phyloP scores from a whole-genome alignment of 2,888 invertebrate genomes.

The Ceriagrion tenellum region DNA sequence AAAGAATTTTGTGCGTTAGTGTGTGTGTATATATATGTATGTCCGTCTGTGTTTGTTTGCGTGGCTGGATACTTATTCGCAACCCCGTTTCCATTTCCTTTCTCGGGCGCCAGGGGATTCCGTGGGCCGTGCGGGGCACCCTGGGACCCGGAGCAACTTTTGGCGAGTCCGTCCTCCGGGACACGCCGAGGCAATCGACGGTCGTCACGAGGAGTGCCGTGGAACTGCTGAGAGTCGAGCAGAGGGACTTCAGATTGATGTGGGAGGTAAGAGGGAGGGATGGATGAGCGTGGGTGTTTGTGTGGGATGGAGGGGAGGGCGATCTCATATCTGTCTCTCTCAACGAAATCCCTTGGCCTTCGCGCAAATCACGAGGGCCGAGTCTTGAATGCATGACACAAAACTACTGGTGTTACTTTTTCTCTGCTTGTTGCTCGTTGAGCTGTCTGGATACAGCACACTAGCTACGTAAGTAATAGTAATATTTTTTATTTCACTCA shows the following conservation, averaged over 20 bases:
- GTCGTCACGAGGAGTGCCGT: slow-evolving; percentile 87
- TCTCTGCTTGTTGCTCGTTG: no score
- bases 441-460: no score
- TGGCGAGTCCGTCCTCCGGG: slow-evolving; percentile 87
- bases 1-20: not conserved
- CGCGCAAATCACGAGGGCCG: not conserved
- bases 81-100: slow-evolving; percentile 42
- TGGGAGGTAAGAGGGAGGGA: slow-evolving; percentile 85
- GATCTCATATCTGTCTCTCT: not conserved
- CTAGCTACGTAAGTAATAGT: no score
- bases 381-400: not conserved
- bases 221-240: slow-evolving; percentile 87
- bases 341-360: not conserved
- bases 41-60: not conserved
- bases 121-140: slow-evolving; percentile 83
- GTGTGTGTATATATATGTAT: slow-evolving; percentile 53
- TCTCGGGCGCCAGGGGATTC: slow-evolving; percentile 79
- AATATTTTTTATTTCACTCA: no score
- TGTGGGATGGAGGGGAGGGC: not conserved
- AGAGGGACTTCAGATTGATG: slow-evolving; percentile 87
- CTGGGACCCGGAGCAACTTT: slow-evolving; percentile 88
- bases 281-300: not conserved
- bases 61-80: not conserved
- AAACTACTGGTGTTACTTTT: no score
- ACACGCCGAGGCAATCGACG: slow-evolving; percentile 85